A percentile compares a stretch with the other conserved stretches of the same genome.
Conservation (phyloP, 2,113 vertebrate genomes). For the Crotophaga sulcirostris region DNA sequence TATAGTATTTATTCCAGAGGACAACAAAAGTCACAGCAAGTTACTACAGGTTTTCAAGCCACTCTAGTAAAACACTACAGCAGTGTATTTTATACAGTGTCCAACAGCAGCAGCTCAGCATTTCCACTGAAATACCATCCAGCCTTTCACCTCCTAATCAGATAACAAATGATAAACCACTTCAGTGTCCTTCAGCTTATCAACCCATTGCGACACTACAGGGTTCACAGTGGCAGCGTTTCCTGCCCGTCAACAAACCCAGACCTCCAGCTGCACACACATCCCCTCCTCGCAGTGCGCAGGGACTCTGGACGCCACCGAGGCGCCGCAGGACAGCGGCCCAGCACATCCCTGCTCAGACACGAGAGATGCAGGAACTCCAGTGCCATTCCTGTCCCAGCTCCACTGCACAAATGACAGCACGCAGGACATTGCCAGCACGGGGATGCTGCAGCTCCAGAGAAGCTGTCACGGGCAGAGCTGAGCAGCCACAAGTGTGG, state of each 20-base stretch:
- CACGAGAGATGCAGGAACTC: not conserved
- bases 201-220: not conserved
- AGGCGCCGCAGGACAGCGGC: not conserved
- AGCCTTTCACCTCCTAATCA: conserved; percentile 39
- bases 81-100: not conserved
- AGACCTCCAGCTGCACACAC: not conserved
- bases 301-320: not conserved
- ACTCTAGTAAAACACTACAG: not conserved
- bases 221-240: not conserved
- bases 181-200: conserved; percentile 19
- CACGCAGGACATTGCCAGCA: not conserved
- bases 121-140: not conserved
- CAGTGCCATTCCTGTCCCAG: not conserved
- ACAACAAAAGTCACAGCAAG: not conserved
- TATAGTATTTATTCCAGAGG: not conserved
- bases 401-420: not conserved
- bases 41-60: not conserved
- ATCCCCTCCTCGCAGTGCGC: rapidly evolving
- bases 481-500: not conserved
- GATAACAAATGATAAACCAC: conserved; percentile 1
- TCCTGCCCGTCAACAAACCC: not conserved
- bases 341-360: not conserved
- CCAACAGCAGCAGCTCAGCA: conserved; percentile 5
- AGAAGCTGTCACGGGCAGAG: not conserved
- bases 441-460: not conserved